Conservation (phyloP, 2,113 vertebrate genomes). For the Xiphophorus couchianus region DNA sequence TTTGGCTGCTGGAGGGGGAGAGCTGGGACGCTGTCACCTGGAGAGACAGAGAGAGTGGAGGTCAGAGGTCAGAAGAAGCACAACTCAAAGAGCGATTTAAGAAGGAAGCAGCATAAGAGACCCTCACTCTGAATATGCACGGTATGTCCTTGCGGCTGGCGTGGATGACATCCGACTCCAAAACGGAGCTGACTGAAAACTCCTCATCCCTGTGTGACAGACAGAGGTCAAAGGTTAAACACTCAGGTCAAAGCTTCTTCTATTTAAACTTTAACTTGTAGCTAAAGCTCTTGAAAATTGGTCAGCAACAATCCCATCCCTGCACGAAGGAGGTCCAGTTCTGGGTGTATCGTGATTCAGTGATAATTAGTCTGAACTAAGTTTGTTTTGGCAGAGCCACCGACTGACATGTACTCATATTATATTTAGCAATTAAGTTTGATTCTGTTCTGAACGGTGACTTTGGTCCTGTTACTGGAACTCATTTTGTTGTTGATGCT, state of each 20-base stretch:
- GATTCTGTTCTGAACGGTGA: no score
- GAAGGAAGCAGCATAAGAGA: neutral
- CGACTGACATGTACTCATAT: no score
- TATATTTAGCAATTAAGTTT: no score
- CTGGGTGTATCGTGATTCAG: no score
- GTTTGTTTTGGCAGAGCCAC: no score
- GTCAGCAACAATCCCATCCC: no score
- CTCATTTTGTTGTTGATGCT: no score
- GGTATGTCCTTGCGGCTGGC: conserved; percentile 97
- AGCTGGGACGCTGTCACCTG: conserved; percentile 96
- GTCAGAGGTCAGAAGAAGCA: neutral
- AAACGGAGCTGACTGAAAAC: conserved; percentile 97
- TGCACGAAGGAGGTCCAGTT: no score
- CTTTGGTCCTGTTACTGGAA: no score
- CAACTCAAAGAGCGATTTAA: neutral
- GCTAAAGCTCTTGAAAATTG: no score
- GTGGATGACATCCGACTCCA: conserved; percentile 98
- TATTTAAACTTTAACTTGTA: neutral
- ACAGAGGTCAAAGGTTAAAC: neutral
- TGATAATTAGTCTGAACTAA: no score
- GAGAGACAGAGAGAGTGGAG: conserved; percentile 10
- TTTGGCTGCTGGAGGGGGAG: conserved; percentile 88
- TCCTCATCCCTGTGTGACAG: conserved; percentile 89
- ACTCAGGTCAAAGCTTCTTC: conserved; percentile 25
- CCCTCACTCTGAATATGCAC: conserved; percentile 96